phyloP scores from a whole-genome alignment of 64 coral and sea anemone genomes.

The Actinia equina region DNA sequence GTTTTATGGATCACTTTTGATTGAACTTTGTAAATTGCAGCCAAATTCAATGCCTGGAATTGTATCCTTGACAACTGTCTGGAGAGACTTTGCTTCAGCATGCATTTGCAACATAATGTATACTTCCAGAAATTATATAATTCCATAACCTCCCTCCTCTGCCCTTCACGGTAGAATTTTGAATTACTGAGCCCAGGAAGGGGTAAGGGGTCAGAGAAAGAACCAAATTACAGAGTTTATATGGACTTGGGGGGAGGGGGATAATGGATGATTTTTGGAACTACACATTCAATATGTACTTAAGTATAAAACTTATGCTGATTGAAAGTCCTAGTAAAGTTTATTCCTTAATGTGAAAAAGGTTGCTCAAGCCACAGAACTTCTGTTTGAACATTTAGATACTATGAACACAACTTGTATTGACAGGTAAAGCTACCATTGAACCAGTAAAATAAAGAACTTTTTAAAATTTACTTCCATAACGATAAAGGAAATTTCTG shows the following conservation, averaged over 20 bases:
- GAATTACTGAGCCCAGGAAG: too few species aligned
- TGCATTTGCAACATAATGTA: too few species aligned
- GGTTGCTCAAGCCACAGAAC: slow-evolving; percentile 93
- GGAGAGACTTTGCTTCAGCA: too few species aligned
- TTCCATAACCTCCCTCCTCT: neutral
- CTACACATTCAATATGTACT: too few species aligned
- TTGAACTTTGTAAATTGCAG: slow-evolving; percentile 89
- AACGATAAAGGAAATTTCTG: too few species aligned
- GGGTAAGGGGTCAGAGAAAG: too few species aligned
- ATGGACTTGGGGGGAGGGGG: too few species aligned
- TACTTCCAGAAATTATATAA: neutral
- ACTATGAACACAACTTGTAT: slow-evolving; percentile 89
- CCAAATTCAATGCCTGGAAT: slow-evolving; percentile 80
- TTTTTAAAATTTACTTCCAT: neutral
- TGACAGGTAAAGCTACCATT: slow-evolving; percentile 54
- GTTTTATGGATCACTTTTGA: slow-evolving; percentile 90
- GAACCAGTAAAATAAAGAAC: neutral
- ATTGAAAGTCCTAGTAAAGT: neutral
- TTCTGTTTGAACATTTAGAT: slow-evolving; percentile 90
- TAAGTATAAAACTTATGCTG: too few species aligned
- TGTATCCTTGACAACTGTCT: slow-evolving; percentile 74
- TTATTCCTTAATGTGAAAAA: slow-evolving; percentile 6
- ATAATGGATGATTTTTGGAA: too few species aligned
- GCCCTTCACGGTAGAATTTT: too few species aligned
- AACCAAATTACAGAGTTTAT: too few species aligned